Conservation (phyloP, 2,113 vertebrate species). For the Patagioenas fasciata region DNA sequence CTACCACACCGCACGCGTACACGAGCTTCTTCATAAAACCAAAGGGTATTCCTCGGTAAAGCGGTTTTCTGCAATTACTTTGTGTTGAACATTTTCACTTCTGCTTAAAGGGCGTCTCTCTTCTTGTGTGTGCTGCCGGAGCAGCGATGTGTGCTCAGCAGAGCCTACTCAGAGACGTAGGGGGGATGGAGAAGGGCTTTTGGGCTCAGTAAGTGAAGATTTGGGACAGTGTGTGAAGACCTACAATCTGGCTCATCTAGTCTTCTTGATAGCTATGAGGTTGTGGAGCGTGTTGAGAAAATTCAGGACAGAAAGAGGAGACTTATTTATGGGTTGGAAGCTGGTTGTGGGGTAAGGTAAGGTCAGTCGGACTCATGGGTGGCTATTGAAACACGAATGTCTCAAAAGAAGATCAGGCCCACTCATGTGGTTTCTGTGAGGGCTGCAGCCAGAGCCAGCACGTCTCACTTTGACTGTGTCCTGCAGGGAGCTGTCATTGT, state of each 20-base stretch:
- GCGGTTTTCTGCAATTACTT: conserved; percentile 54
- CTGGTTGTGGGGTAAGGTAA: not conserved
- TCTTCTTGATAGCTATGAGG: fast-evolving
- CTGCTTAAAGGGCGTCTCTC: not conserved
- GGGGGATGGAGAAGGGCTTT: not conserved
- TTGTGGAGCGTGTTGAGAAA: fast-evolving
- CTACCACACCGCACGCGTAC: not conserved
- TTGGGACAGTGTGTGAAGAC: not conserved
- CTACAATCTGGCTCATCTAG: fast-evolving
- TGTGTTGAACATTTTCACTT: conserved; percentile 46
- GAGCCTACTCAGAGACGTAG: fast-evolving
- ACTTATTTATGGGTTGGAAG: not conserved
- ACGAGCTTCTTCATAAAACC: not conserved
- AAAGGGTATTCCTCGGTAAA: conserved; percentile 57
- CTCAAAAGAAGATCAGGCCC: not conserved
- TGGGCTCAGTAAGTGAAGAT: fast-evolving
- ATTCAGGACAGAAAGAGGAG: not conserved
- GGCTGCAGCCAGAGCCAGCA: not conserved
- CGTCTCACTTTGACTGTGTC: not conserved
- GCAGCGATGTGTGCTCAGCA: not conserved
- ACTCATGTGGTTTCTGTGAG: not conserved
- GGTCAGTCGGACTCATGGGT: not conserved
- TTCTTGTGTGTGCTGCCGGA: not conserved
- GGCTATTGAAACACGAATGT: conserved; percentile 6
- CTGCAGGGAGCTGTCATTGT: not conserved